Evolutionary conservation across 92 coral and sea anemone species (phyloP).

Genomic region (Blastomussa wellsi): DNA sequence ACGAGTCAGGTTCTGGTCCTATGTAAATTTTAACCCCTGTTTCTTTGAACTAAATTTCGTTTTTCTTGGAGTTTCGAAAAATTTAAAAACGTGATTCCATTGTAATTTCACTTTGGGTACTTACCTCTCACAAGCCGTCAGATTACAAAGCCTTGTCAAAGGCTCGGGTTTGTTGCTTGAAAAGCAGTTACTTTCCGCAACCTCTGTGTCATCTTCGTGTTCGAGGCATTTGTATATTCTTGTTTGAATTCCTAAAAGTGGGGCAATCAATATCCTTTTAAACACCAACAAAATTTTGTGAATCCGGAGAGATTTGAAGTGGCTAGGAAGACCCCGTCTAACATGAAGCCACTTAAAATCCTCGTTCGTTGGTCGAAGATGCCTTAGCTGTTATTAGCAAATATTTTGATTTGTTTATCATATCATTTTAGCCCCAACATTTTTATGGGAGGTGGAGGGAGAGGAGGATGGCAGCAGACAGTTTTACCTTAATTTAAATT

Average conservation of each 20-base stretch:
- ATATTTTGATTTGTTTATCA: no score
- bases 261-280: background rate
- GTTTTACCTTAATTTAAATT: no score
- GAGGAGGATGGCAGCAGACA: no score
- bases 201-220: constrained; percentile 19
- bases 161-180: constrained; percentile 30
- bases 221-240: constrained; percentile 20
- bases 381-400: background rate
- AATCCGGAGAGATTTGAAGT: background rate
- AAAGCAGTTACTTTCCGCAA: constrained; percentile 7
- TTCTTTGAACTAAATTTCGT: no score
- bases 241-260: constrained; percentile 29
- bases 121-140: constrained; percentile 43
- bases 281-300: background rate
- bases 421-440: no score
- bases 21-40: no score
- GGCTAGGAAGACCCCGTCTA: background rate
- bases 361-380: background rate
- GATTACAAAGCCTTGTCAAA: constrained; percentile 33
- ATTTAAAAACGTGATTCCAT: no score
- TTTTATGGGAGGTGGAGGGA: no score
- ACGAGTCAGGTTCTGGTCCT: no score
- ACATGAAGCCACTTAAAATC: no score
- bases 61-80: no score
- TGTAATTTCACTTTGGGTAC: background rate